Percentiles rank a stretch among this genome's conserved stretches.
These are phyloP conservation scores for Dendroctonus ponderosae DNA, from an alignment of 1,140 invertebrate genomes.

Conservation along the genomic window DNA sequence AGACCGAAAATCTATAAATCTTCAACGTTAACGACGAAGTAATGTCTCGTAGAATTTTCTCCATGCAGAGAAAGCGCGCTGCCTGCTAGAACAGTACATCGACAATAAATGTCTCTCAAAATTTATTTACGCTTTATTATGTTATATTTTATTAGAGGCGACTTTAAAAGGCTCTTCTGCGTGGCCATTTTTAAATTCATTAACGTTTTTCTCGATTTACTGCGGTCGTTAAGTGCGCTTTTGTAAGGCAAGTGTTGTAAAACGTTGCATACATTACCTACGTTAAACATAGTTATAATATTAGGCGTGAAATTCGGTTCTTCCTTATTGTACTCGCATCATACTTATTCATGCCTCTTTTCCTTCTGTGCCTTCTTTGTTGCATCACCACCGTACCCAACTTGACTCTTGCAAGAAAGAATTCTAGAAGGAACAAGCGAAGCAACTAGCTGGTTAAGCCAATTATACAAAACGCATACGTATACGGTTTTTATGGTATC, in stretches of 20 bases:
- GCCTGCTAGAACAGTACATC: constrained; percentile 7
- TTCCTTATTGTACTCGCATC: constrained; percentile 9
- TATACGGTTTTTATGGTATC: too few relatives aligned
- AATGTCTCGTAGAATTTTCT: too few relatives aligned
- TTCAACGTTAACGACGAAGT: too few relatives aligned
- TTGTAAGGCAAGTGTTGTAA: constrained; percentile 12
- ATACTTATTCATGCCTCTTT: background rate
- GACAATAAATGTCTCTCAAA: constrained; percentile 23
- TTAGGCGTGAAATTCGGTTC: constrained; percentile 8
- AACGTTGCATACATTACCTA: constrained; percentile 12
- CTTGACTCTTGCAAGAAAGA: too few relatives aligned
- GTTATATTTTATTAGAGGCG: constrained; percentile 21
- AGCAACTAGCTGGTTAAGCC: too few relatives aligned
- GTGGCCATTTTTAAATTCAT: constrained; percentile 17
- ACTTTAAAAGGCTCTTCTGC: constrained; percentile 9
- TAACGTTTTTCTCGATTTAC: constrained; percentile 21
- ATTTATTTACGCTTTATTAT: constrained; percentile 22
- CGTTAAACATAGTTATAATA: constrained; percentile 12
- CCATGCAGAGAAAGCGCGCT: constrained; percentile 7
- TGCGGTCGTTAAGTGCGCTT: constrained; percentile 11
- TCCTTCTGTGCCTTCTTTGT: too few relatives aligned
- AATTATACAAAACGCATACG: too few relatives aligned
- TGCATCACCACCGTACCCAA: too few relatives aligned
- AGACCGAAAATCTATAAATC: too few relatives aligned
- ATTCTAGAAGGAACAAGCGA: too few relatives aligned